Percentiles rank a stretch among this genome's conserved stretches.
phyloP scores from a whole-genome alignment of 2,888 invertebrate species.

The Campoplex nolae region DNA sequence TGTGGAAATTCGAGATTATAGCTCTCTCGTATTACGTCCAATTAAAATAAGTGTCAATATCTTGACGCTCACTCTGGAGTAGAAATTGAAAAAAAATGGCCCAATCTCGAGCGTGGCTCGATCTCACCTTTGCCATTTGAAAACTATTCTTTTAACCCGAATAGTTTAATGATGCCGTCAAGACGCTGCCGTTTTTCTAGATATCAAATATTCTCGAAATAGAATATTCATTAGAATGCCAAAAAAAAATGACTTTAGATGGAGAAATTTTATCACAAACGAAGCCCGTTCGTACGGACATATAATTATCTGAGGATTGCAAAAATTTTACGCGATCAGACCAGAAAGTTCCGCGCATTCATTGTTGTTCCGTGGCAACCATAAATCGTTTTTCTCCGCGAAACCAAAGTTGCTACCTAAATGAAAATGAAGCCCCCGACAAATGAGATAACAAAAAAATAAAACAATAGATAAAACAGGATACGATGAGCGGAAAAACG shows the following conservation, averaged over 20 bases:
- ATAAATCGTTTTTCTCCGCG: neutral
- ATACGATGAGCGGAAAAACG: neutral
- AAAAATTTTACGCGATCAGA: neutral
- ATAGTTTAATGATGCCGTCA: no score
- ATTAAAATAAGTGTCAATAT: conserved; percentile 26
- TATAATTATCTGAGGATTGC: neutral
- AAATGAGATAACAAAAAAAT: neutral
- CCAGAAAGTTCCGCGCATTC: neutral
- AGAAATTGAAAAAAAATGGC: no score
- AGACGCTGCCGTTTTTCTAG: no score
- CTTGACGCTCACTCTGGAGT: no score
- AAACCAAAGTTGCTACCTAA: neutral
- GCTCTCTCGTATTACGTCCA: conserved; percentile 41
- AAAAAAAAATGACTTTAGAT: neutral
- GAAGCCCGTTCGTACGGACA: neutral
- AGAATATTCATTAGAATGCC: neutral
- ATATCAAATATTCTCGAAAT: neutral
- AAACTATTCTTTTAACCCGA: no score
- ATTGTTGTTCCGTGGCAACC: neutral
- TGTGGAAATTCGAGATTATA: conserved; percentile 42
- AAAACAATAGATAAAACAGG: neutral
- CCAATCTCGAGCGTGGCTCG: no score
- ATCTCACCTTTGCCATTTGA: no score
- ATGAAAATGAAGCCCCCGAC: conserved; percentile 1
- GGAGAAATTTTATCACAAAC: neutral